These are phyloP conservation scores for Balanococcus diminutus DNA, from an alignment of 2,888 invertebrate species.

Conservation along the genomic window DNA sequence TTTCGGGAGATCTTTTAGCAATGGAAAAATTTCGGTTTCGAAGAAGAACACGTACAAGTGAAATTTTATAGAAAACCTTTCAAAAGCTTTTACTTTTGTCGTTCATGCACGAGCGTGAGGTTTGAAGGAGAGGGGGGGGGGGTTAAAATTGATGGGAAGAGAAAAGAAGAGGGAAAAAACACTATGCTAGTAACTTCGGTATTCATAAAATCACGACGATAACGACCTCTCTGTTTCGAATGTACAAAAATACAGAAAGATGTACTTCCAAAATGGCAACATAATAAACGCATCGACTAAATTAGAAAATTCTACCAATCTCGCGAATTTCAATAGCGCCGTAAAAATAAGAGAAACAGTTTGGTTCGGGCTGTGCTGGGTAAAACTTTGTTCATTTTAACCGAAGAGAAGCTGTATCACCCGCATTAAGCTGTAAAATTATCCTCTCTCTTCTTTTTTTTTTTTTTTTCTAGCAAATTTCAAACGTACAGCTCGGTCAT, in stretches of 20 bases:
- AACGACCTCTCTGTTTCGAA: background rate
- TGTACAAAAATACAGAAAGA: background rate
- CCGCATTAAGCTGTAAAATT: background rate
- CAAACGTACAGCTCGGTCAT: background rate
- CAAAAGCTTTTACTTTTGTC: background rate
- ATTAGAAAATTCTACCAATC: background rate
- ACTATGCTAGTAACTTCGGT: too few species aligned
- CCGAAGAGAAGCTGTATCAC: background rate
- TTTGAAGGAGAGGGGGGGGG: background rate
- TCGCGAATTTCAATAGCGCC: background rate
- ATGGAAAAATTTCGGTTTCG: background rate
- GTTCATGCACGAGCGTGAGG: background rate
- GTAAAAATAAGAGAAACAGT: background rate
- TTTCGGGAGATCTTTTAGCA: background rate
- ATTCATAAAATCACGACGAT: background rate
- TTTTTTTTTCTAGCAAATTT: background rate
- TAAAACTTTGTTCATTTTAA: background rate
- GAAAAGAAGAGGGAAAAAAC: background rate
- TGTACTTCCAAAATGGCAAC: background rate
- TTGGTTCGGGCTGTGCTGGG: background rate
- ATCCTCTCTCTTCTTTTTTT: background rate
- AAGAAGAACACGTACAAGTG: background rate
- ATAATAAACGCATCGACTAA: constrained; percentile 13
- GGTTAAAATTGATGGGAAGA: background rate
- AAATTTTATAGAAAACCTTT: background rate